Percentiles rank a stretch among this genome's conserved stretches.
phyloP scores from a whole-genome alignment of 2,113 vertebrate species.

The Sphyrna mokarran region DNA sequence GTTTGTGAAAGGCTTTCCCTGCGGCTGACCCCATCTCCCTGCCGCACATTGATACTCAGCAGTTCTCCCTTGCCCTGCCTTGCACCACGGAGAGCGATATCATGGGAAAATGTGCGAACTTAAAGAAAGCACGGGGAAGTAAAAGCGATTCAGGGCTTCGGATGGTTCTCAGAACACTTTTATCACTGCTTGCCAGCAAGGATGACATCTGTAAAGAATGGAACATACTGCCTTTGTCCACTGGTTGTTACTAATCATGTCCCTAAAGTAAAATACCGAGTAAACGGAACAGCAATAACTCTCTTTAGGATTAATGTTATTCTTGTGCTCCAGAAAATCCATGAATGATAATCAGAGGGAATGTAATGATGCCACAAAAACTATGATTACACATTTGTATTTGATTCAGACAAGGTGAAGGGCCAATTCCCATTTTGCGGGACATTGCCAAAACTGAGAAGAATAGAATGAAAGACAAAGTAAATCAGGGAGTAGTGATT shows the following conservation, averaged over 20 bases:
- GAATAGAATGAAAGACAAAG: background rate
- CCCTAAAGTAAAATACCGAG: constrained; percentile 5
- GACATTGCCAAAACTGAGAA: background rate
- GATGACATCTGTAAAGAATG: constrained; percentile 80
- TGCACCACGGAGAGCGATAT: constrained; percentile 56
- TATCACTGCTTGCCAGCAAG: constrained; percentile 72
- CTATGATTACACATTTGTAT: background rate
- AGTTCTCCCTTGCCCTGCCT: constrained; percentile 56
- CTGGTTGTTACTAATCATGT: constrained; percentile 30
- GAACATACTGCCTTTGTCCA: constrained; percentile 52
- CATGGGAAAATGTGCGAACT: constrained; percentile 77
- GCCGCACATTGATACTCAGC: constrained; percentile 67
- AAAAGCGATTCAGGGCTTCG: constrained; percentile 65
- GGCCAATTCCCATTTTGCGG: constrained; percentile 1
- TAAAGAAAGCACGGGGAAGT: constrained; percentile 61
- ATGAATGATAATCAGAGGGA: constrained; percentile 7
- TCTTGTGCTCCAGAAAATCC: constrained; percentile 8
- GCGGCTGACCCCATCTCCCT: constrained; percentile 70
- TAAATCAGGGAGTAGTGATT: background rate
- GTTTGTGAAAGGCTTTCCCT: constrained; percentile 78
- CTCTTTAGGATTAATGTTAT: constrained; percentile 24
- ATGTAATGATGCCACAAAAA: background rate
- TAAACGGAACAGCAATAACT: constrained; percentile 19
- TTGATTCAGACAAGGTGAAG: background rate
- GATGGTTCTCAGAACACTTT: constrained; percentile 55